Conservation (phyloP, 2,888 invertebrate genomes). For the Ennomos quercinarius region DNA sequence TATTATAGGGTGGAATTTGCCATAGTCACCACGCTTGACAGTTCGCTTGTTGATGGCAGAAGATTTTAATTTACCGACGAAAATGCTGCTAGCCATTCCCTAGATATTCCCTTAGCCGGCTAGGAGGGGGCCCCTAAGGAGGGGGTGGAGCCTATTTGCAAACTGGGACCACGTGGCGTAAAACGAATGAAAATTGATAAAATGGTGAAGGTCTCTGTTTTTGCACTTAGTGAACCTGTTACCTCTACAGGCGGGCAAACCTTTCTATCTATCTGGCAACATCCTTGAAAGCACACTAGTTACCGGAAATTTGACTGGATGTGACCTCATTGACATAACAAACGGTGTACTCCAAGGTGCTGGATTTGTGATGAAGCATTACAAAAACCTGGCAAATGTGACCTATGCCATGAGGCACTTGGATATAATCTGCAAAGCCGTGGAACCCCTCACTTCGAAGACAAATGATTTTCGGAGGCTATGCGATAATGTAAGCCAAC, state of each 20-base stretch:
- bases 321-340: conserved; percentile 50
- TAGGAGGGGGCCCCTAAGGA: too few relatives aligned
- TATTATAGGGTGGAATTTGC: too few relatives aligned
- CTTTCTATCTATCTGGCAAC: conserved; percentile 52
- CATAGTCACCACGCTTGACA: too few relatives aligned
- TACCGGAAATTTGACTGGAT: conserved; percentile 30
- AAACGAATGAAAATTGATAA: too few relatives aligned
- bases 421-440: conserved; percentile 29
- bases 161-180: too few relatives aligned
- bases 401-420: conserved; percentile 40
- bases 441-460: conserved; percentile 39
- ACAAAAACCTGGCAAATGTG: conserved; percentile 36
- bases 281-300: conserved; percentile 45
- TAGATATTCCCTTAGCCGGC: too few relatives aligned
- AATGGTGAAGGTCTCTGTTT: too few relatives aligned
- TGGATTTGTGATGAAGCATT: conserved; percentile 45
- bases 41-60: too few relatives aligned
- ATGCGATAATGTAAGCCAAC: conserved; percentile 38
- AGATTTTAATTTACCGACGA: too few relatives aligned
- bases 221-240: too few relatives aligned
- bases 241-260: conserved; percentile 45
- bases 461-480: conserved; percentile 44
- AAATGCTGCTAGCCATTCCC: too few relatives aligned
- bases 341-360: conserved; percentile 49
- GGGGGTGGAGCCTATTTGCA: too few relatives aligned